phyloP scores from a whole-genome alignment of 2,888 invertebrate species.

The Eudemis profundana region DNA sequence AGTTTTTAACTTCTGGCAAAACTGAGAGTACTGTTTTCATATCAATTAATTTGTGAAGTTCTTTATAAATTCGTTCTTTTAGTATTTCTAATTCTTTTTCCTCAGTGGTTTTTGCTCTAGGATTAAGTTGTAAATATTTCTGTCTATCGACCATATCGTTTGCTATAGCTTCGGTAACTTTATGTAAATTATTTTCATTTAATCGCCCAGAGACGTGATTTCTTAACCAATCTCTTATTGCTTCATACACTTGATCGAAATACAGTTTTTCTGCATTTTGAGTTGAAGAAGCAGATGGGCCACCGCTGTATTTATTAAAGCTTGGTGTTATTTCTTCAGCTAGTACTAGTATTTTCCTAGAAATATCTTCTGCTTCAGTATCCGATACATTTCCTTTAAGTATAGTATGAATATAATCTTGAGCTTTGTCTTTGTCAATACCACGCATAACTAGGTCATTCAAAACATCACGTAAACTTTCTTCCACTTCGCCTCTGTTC shows the following conservation, averaged over 20 bases:
- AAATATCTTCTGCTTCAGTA: slow-evolving; percentile 15
- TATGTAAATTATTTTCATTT: slow-evolving; percentile 47
- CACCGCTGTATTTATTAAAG: not conserved
- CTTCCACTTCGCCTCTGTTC: slow-evolving; percentile 3
- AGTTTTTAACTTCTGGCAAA: slow-evolving; percentile 48
- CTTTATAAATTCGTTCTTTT: slow-evolving; percentile 62
- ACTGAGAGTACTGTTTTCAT: slow-evolving; percentile 48
- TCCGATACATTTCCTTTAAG: slow-evolving; percentile 17
- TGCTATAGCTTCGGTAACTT: slow-evolving; percentile 54
- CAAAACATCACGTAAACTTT: slow-evolving; percentile 15
- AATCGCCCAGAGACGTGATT: slow-evolving; percentile 37
- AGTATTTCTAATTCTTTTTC: slow-evolving; percentile 61
- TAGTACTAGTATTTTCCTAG: slow-evolving; percentile 15
- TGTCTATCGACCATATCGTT: slow-evolving; percentile 60
- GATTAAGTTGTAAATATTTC: slow-evolving; percentile 61
- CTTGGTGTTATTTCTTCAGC: slow-evolving; percentile 6
- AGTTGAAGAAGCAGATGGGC: slow-evolving; percentile 17
- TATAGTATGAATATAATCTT: slow-evolving; percentile 9
- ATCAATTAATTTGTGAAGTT: slow-evolving; percentile 53
- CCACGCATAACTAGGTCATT: slow-evolving; percentile 13
- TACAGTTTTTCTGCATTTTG: slow-evolving; percentile 49
- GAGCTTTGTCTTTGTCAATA: slow-evolving; percentile 13
- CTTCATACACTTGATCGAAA: slow-evolving; percentile 45
- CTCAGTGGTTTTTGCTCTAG: slow-evolving; percentile 50
- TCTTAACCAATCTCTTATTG: slow-evolving; percentile 53